phyloP scores from a whole-genome alignment of 2,888 invertebrate genomes.

The Euzophera pinguis region DNA sequence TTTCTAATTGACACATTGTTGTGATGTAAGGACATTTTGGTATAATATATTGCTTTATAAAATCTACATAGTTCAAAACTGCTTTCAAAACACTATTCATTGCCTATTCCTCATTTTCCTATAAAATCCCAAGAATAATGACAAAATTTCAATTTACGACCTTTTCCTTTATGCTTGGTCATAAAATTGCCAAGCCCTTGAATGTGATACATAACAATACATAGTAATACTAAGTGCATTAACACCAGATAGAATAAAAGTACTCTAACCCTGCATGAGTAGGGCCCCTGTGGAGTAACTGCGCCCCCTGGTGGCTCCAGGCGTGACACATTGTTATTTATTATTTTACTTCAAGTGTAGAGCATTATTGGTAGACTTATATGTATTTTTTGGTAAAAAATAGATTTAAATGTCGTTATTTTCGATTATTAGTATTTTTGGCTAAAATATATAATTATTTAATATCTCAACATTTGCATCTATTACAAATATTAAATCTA shows the following conservation, averaged over 20 bases:
- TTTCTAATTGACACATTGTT: no score
- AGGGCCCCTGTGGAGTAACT: constrained; percentile 31
- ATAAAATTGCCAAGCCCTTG: constrained; percentile 18
- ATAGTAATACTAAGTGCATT: constrained; percentile 47
- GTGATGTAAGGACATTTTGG: no score
- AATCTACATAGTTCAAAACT: no score
- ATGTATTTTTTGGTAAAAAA: no score
- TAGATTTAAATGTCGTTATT: no score
- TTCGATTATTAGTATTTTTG: no score
- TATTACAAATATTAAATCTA: no score
- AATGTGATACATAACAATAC: constrained; percentile 11
- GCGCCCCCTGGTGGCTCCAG: constrained; percentile 31
- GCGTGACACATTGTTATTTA: constrained; percentile 35
- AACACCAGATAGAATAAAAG: constrained; percentile 39
- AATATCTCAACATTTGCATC: no score
- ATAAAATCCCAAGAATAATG: background rate
- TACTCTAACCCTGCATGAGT: constrained; percentile 46
- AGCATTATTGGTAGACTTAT: constrained; percentile 10
- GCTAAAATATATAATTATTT: no score
- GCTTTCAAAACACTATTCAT: no score
- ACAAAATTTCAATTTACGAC: background rate
- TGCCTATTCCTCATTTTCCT: background rate
- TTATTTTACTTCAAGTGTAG: constrained; percentile 22
- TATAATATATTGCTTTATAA: no score
- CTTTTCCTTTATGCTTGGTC: background rate